Evolutionary conservation across 2,113 vertebrate species (phyloP), one percentile per base, ranked within the genome.

Genomic region (Sapajus apella): DNA sequence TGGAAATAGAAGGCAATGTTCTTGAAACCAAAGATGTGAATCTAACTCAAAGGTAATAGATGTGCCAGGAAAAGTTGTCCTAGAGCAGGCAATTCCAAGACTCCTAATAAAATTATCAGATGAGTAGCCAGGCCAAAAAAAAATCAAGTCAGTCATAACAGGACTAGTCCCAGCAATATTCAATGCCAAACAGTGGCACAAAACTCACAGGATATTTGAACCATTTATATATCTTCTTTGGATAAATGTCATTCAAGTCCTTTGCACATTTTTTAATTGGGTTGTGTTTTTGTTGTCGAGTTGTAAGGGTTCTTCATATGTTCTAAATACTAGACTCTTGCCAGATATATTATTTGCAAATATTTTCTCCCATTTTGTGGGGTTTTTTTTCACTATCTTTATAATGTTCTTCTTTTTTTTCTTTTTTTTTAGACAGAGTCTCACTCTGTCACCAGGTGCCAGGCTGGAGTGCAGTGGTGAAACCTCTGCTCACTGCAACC

Each of bases 41-140:
- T 92, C 32, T 83, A 91, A 0, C 4, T 80, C 45, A 94, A 87
- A 40, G 21, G 18, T 56, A 55, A 32, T 43, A 5, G 35, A 8
- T 66, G 16, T 92, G 45, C 37, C 64, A 56, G 76, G 76, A 85
- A 89, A 90, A 40, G 9, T 4, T 56, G 47, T 43, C 32, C 23
- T 56, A 37, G 10, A 75, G 87, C 21, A 81, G 27, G 32, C 50
- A 47, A 64, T 64, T 90, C 64, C 23, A 75, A 94, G 17, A 70
- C 47, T 84, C 64, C 86, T 87, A 64, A 92, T 70, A 97, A 84
- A 92, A 96, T 84, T 18, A 83, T 4, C 81, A 96, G 70, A 61
- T 73, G 45, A 94, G 32, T 52, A 86, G n/a, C 37, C 10, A 87
- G 76, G 32, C 3, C 25, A 82, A 75, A 73, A 85, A 43, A 23